A percentile compares a stretch with the other conserved stretches of the same genome.
phyloP scores from a whole-genome alignment of 2,113 vertebrate species.

The Tachysurus fulvidraco region DNA sequence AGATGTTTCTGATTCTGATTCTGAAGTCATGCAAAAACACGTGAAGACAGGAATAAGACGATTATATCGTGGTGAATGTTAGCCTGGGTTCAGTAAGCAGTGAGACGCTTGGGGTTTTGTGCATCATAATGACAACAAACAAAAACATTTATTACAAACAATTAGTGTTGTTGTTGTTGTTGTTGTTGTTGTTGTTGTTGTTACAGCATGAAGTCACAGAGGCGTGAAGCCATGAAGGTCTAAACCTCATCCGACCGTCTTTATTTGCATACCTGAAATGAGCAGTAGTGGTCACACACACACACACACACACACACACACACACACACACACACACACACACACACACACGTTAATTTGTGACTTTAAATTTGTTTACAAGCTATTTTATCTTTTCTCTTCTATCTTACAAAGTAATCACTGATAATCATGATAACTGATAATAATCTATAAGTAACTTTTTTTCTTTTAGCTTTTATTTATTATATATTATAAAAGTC shows the following conservation, averaged over 20 bases:
- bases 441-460: background rate
- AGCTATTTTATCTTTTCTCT: background rate
- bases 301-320: constrained; percentile 5
- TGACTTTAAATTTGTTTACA: background rate
- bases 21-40: no score
- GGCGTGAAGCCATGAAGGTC: background rate
- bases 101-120: no score
- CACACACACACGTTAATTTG: background rate
- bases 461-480: background rate
- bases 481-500: background rate
- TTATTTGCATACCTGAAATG: background rate
- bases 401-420: background rate
- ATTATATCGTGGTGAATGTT: no score
- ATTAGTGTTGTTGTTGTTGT: no score
- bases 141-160: no score
- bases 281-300: background rate
- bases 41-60: no score
- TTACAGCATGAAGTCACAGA: background rate
- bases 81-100: no score
- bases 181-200: no score
- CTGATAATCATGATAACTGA: background rate
- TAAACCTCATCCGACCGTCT: background rate
- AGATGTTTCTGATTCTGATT: no score
- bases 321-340: constrained; percentile 3
- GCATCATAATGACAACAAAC: no score